These are phyloP conservation scores for Protonemura montana DNA, from an alignment of 2,888 invertebrate genomes.

Conservation along the genomic window DNA sequence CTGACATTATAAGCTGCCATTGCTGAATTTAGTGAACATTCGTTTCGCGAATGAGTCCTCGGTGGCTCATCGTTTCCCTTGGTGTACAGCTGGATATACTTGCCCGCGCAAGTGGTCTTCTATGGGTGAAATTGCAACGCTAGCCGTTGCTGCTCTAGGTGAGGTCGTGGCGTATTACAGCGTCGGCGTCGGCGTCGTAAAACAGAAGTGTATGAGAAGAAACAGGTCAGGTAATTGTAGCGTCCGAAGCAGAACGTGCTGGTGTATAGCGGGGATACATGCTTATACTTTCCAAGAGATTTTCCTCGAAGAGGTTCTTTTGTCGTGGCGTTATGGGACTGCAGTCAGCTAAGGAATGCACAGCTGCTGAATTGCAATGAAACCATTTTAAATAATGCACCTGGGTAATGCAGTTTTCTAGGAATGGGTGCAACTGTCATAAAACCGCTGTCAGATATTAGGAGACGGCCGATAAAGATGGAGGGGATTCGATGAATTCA, in stretches of 20 bases:
- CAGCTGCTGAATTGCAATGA: neutral
- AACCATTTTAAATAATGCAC: neutral
- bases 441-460: too few relatives aligned
- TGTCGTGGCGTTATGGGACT: neutral
- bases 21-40: neutral
- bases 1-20: neutral
- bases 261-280: neutral
- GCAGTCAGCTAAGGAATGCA: neutral
- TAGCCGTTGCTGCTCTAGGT: neutral
- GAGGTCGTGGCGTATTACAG: constrained; percentile 27
- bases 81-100: neutral
- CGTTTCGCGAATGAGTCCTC: neutral
- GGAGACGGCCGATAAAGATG: too few relatives aligned
- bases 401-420: neutral
- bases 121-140: neutral
- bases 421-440: neutral
- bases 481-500: too few relatives aligned
- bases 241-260: neutral
- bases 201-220: neutral
- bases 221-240: constrained; percentile 23
- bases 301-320: neutral
- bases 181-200: constrained; percentile 22
- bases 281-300: neutral
- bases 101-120: neutral
- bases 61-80: neutral